These are phyloP conservation scores for Callithrix jacchus DNA, from an alignment of 2,113 vertebrate genomes.

Conservation along the genomic window DNA sequence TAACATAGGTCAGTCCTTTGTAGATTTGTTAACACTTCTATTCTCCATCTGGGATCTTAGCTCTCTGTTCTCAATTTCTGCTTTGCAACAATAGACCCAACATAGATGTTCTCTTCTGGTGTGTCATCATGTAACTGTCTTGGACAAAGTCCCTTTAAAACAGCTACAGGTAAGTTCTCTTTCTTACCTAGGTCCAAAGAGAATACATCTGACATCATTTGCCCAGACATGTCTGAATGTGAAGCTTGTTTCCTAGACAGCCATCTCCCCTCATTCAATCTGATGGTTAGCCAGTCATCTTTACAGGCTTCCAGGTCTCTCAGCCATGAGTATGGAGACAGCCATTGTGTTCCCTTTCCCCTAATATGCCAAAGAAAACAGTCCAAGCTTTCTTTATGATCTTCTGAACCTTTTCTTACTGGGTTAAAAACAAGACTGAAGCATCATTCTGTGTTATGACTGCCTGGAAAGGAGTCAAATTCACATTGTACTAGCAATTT, in stretches of 20 bases:
- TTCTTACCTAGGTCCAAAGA: neutral
- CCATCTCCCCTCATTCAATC: neutral
- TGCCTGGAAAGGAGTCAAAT: neutral
- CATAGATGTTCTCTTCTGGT: neutral
- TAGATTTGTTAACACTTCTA: neutral
- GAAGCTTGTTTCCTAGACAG: neutral
- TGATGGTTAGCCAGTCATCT: neutral
- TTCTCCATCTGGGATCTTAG: neutral
- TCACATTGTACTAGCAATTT: neutral
- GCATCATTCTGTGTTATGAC: neutral
- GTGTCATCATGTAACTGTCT: neutral
- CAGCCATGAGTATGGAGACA: too few relatives aligned
- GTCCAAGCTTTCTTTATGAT: neutral
- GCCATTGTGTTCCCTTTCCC: rapidly evolving
- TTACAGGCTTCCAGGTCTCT: neutral
- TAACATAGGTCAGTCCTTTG: rapidly evolving
- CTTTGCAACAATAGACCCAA: neutral
- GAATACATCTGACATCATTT: neutral
- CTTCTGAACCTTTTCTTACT: neutral
- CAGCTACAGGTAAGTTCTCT: neutral
- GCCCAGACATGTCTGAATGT: neutral
- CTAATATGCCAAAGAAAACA: neutral
- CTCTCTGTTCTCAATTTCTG: neutral
- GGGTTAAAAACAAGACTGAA: neutral
- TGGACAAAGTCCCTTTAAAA: neutral